Conservation (phyloP, 2,797 vertebrate species). For the Holocentrus rufus region DNA sequence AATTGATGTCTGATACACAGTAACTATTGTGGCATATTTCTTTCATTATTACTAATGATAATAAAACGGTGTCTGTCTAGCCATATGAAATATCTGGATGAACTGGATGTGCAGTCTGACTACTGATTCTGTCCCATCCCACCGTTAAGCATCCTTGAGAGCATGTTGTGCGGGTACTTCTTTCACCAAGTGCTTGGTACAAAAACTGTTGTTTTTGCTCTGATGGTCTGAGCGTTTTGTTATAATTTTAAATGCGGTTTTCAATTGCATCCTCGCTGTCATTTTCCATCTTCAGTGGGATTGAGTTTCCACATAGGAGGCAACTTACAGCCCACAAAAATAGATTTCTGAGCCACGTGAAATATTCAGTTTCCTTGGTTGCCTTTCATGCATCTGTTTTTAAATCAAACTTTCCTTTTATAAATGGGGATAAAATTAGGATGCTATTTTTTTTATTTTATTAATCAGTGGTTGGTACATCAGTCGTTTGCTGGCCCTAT, state of each 20-base stretch:
- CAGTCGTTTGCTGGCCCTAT: background rate
- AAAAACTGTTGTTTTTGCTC: background rate
- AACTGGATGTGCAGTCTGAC: constrained; percentile 42
- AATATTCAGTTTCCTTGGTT: background rate
- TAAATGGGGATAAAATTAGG: background rate
- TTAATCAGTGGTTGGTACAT: background rate
- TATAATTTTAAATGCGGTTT: background rate
- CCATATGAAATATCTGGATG: constrained; percentile 41
- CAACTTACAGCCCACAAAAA: background rate
- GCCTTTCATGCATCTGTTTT: background rate
- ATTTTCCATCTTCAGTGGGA: background rate
- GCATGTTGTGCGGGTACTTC: background rate
- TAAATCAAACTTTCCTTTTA: background rate
- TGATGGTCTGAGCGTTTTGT: background rate
- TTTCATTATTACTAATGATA: constrained; percentile 66
- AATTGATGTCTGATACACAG: constrained; percentile 64
- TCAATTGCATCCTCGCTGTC: background rate
- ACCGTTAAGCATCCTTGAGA: constrained; percentile 10
- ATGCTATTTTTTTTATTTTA: background rate
- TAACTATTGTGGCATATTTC: constrained; percentile 60
- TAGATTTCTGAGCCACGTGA: background rate
- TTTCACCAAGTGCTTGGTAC: background rate
- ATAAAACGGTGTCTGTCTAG: constrained; percentile 61
- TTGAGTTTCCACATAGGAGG: background rate
- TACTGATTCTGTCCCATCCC: constrained; percentile 44